phyloP scores from a whole-genome alignment of 2,113 vertebrate genomes.

The Aramus guarauna region DNA sequence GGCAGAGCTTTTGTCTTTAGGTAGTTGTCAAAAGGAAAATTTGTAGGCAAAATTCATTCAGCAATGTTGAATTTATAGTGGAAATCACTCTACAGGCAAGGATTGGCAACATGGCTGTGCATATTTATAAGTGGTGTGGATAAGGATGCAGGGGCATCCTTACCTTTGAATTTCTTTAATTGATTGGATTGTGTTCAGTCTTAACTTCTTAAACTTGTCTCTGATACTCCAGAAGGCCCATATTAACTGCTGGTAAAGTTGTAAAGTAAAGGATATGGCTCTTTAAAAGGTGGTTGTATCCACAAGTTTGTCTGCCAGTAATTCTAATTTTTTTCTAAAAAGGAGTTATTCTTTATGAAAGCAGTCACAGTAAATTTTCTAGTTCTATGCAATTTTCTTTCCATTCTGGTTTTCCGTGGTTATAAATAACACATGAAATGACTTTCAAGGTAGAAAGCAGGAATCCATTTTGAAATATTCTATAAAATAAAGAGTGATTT shows the following conservation, averaged over 20 bases:
- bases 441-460: constrained; percentile 86
- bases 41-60: background rate
- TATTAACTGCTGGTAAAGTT: background rate
- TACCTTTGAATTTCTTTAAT: background rate
- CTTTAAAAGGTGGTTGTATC: constrained; percentile 46
- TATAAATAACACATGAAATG: constrained; percentile 87
- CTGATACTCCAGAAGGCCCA: background rate
- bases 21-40: background rate
- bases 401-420: constrained; percentile 74
- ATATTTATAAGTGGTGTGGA: background rate
- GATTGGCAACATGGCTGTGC: background rate
- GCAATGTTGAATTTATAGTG: background rate
- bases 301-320: constrained; percentile 50
- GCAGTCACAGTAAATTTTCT: constrained; percentile 76
- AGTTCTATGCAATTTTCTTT: constrained; percentile 77
- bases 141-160: background rate
- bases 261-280: background rate
- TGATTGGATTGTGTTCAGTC: background rate
- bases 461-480: constrained; percentile 86
- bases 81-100: background rate
- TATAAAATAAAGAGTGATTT: constrained; percentile 86
- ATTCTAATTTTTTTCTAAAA: constrained; percentile 61
- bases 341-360: constrained; percentile 73
- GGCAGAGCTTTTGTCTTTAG: background rate
- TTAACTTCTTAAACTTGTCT: background rate